phyloP scores from a whole-genome alignment of 2,113 vertebrate species.

The Scolopax mira region DNA sequence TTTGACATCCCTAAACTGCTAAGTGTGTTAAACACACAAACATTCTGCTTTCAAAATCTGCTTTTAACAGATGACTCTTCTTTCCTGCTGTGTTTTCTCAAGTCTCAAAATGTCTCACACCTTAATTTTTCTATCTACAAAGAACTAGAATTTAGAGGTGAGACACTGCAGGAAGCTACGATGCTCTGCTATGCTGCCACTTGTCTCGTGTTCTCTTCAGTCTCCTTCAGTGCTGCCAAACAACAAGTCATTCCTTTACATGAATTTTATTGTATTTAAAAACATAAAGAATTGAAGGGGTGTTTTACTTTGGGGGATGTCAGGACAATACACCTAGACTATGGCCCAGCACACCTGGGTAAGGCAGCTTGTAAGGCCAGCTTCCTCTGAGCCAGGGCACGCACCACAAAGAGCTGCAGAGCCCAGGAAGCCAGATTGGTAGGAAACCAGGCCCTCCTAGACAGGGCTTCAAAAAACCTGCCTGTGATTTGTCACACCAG shows the following conservation, averaged over 20 bases:
- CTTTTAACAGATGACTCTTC: neutral
- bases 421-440: accelerated
- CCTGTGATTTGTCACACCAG: neutral
- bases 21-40: neutral
- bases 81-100: neutral
- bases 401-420: neutral
- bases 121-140: neutral
- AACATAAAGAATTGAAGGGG: neutral
- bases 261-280: neutral
- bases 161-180: neutral
- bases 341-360: neutral
- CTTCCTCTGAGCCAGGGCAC: neutral
- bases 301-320: neutral
- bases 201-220: neutral
- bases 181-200: neutral
- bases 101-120: neutral
- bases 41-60: slow-evolving; percentile 9
- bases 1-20: neutral
- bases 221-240: neutral
- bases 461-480: neutral
- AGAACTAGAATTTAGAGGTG: neutral
- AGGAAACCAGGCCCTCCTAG: neutral
- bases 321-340: neutral
- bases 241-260: neutral
- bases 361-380: neutral